These are phyloP conservation scores for Bolinopsis microptera DNA, from an alignment of 37 sponge, comb jelly and placozoan genomes.

Conservation along the genomic window DNA sequence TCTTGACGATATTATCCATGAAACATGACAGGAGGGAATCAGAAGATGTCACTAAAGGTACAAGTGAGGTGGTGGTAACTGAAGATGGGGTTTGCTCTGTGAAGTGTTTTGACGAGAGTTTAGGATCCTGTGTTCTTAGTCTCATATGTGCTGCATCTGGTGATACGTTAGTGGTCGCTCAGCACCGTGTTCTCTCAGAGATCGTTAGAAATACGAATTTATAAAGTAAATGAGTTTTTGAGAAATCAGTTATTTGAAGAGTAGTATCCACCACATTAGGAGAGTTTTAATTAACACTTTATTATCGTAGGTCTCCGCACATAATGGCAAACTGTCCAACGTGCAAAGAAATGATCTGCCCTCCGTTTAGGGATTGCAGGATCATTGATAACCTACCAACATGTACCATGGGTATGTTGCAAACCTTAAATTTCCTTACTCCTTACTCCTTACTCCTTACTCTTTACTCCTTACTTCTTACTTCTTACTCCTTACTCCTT, in stretches of 20 bases:
- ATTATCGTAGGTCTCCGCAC: background rate
- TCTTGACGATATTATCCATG: too few relatives aligned
- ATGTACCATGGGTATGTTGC: background rate
- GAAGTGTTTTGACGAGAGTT: background rate
- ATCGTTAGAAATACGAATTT: too few relatives aligned
- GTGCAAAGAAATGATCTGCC: background rate
- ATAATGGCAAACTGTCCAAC: background rate
- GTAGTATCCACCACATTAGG: too few relatives aligned
- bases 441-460: too few relatives aligned
- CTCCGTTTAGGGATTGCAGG: background rate
- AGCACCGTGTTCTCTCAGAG: too few relatives aligned
- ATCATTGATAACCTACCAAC: background rate
- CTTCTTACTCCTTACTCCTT: too few relatives aligned
- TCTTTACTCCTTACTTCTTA: too few relatives aligned
- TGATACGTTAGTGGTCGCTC: too few relatives aligned
- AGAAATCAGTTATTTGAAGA: too few relatives aligned
- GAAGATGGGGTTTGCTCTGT: background rate
- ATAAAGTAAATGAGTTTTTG: too few relatives aligned
- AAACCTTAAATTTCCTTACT: too few relatives aligned
- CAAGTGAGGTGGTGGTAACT: background rate
- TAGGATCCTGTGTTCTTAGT: background rate
- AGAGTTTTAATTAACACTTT: too few relatives aligned
- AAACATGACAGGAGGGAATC: background rate
- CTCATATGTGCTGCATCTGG: background rate
- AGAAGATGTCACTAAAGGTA: background rate